These are phyloP conservation scores for Auanema freiburgensis DNA, from an alignment of 2,888 invertebrate species.

Conservation along the genomic window DNA sequence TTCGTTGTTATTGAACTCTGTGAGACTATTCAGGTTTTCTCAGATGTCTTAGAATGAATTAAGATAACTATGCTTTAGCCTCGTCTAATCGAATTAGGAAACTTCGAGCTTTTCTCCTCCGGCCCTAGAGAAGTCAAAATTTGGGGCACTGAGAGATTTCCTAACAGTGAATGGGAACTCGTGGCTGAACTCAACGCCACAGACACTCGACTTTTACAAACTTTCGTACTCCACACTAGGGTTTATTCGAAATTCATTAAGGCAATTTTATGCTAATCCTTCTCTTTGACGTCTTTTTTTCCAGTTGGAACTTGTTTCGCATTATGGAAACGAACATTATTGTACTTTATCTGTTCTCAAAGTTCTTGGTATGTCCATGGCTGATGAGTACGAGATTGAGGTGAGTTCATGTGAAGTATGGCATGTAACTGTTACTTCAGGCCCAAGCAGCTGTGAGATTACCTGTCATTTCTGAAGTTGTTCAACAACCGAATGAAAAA, in stretches of 20 bases:
- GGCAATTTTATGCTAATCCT: constrained; percentile 66
- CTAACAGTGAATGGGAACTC: constrained; percentile 86
- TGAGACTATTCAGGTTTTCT: constrained; percentile 81
- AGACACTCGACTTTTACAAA: constrained; percentile 39
- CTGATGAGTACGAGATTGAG: constrained; percentile 65
- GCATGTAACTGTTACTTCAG: not conserved
- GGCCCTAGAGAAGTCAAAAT: constrained; percentile 86
- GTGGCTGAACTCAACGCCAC: constrained; percentile 76
- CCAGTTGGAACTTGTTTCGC: constrained; percentile 80
- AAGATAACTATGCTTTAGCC: constrained; percentile 71
- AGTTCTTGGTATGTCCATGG: constrained; percentile 82
- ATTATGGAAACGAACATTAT: constrained; percentile 94
- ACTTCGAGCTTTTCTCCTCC: constrained; percentile 96
- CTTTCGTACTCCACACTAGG: constrained; percentile 70
- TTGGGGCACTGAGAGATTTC: constrained; percentile 82
- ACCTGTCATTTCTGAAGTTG: too few relatives aligned
- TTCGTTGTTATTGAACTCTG: constrained; percentile 91
- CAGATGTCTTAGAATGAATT: not conserved
- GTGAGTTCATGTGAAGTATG: constrained; percentile 22
- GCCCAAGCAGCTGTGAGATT: too few relatives aligned
- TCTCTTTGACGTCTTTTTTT: constrained; percentile 15
- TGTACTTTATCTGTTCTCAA: constrained; percentile 94
- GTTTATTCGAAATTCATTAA: constrained; percentile 84
- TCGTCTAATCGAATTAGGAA: constrained; percentile 83
- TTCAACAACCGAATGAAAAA: too few relatives aligned